A percentile compares a stretch with the other conserved stretches of the same genome.
These are phyloP conservation scores for Pungitius pungitius DNA, from an alignment of 2,113 vertebrate species.

Conservation along the genomic window DNA sequence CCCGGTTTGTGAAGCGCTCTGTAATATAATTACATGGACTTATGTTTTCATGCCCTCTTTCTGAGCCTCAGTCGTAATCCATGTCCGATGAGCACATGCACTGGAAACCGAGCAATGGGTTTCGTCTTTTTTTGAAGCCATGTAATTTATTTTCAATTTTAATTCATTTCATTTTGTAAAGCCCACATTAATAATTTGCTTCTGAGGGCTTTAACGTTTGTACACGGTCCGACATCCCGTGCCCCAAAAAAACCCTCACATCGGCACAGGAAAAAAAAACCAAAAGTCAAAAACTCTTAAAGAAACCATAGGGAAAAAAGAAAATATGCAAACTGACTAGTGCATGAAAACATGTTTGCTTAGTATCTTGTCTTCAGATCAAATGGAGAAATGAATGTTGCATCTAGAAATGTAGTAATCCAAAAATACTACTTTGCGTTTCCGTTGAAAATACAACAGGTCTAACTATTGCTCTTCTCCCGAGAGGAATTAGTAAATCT, in stretches of 20 bases:
- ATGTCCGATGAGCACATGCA: conserved; percentile 14
- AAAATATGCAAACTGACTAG: neutral
- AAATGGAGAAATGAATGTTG: conserved; percentile 14
- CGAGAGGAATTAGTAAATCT: conserved; percentile 33
- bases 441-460: conserved; percentile 4
- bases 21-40: conserved; percentile 13
- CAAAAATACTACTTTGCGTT: conserved; percentile 20
- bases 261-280: no score
- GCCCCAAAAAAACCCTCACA: no score
- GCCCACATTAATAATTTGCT: no score
- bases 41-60: conserved; percentile 14
- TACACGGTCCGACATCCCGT: no score
- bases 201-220: no score
- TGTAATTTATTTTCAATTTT: no score
- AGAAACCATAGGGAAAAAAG: no score
- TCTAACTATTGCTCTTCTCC: conserved; percentile 22
- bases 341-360: neutral
- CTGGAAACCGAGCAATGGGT: neutral
- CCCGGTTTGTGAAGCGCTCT: conserved; percentile 4
- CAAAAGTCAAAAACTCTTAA: no score
- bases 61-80: neutral
- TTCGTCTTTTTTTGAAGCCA: conserved; percentile 2
- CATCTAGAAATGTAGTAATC: neutral
- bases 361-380: neutral
- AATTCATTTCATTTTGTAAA: no score